Percentiles rank a stretch among this genome's conserved stretches.
Conservation (phyloP, 2,113 vertebrate genomes). For the Ceratotherium simum region DNA sequence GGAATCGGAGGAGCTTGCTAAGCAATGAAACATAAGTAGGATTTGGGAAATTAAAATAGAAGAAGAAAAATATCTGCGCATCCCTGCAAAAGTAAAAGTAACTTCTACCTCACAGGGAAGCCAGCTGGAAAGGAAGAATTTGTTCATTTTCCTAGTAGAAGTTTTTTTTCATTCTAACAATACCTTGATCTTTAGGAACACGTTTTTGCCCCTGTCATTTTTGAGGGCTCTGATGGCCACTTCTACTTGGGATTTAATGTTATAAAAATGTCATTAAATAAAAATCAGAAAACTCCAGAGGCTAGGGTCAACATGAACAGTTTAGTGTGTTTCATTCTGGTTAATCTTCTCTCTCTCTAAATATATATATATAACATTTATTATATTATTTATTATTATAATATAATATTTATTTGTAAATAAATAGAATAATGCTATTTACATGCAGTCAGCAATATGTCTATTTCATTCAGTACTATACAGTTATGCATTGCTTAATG, state of each 20-base stretch:
- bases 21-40: neutral
- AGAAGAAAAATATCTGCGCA: neutral
- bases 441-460: neutral
- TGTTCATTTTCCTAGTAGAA: neutral
- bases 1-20: neutral
- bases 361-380: neutral
- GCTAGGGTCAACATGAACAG: neutral
- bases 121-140: neutral
- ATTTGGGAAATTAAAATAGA: neutral
- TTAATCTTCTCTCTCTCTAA: neutral
- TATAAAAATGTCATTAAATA: neutral
- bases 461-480: neutral
- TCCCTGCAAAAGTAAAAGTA: neutral
- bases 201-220: neutral
- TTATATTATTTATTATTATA: too few species aligned
- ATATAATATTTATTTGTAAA: neutral
- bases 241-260: neutral
- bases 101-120: neutral
- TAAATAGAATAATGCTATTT: neutral
- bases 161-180: neutral
- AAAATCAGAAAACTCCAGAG: neutral
- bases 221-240: neutral
- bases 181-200: neutral
- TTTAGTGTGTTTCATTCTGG: neutral
- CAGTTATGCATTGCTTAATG: too few species aligned